A percentile compares a stretch with the other conserved stretches of the same genome.
Conservation (phyloP, 2,113 vertebrate species). For the Globicephala melas region DNA sequence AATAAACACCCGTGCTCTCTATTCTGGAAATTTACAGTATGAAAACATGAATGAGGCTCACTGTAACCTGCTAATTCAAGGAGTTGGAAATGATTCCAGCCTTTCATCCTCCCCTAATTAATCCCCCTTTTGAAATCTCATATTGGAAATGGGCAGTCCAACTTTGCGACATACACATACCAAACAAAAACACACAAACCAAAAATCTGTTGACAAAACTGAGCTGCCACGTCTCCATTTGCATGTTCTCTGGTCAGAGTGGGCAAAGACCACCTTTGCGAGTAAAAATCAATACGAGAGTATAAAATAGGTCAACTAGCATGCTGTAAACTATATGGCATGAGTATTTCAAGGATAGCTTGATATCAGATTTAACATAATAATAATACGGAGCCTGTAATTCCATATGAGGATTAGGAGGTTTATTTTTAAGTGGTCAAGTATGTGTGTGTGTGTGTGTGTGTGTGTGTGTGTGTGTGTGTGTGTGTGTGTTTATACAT, state of each 20-base stretch:
- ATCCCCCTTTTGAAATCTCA: not conserved
- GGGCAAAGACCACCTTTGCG: not conserved
- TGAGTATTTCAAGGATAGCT: not conserved
- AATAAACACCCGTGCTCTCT: not conserved
- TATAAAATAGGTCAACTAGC: not conserved
- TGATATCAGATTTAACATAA: not conserved
- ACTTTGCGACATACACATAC: not conserved
- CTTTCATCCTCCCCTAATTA: not conserved
- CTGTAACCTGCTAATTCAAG: not conserved
- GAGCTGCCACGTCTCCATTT: accelerated
- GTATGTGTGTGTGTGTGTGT: not conserved
- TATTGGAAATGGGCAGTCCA: not conserved
- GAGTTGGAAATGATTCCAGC: not conserved
- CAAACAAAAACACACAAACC: not conserved
- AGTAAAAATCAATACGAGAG: not conserved
- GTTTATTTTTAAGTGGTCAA: not conserved
- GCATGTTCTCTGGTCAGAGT: not conserved
- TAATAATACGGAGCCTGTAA: not conserved
- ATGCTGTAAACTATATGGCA: not conserved
- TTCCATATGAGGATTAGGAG: not conserved
- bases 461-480: not conserved
- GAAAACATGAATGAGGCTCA: not conserved
- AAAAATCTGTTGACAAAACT: not conserved
- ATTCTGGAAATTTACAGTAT: not conserved
- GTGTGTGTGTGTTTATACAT: accelerated